Percentiles rank a stretch among this genome's conserved stretches.
These are phyloP conservation scores for Melipona bicolor DNA, from an alignment of 2,888 invertebrate species.

Conservation along the genomic window DNA sequence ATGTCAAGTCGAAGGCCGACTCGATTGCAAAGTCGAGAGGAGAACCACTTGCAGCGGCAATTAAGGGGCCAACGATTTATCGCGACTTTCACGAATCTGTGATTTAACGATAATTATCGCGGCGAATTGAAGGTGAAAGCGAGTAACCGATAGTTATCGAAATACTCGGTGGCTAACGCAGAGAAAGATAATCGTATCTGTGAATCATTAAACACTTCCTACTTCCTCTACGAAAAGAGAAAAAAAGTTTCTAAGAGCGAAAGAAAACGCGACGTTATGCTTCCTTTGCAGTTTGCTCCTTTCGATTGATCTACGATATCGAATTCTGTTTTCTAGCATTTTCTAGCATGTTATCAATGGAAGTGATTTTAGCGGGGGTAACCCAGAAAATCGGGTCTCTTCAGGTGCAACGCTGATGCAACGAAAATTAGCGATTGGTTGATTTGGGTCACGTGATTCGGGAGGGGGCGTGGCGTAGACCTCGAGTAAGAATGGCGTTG, in stretches of 20 bases:
- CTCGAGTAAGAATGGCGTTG: too few species aligned
- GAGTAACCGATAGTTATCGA: conserved; percentile 41
- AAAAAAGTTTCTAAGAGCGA: neutral
- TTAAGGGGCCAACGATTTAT: conserved; percentile 17
- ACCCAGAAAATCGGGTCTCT: too few species aligned
- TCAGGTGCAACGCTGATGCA: too few species aligned
- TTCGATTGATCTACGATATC: neutral
- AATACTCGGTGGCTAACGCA: neutral
- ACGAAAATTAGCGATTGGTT: too few species aligned
- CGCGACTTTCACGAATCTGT: conserved; percentile 42
- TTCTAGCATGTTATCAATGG: too few species aligned
- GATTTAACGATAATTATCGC: conserved; percentile 48
- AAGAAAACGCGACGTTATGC: neutral
- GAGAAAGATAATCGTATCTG: neutral
- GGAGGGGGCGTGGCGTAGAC: too few species aligned
- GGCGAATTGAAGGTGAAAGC: conserved; percentile 55
- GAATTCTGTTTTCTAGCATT: neutral
- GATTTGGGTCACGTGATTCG: too few species aligned
- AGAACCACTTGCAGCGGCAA: neutral
- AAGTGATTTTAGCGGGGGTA: too few species aligned
- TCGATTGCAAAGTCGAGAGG: neutral
- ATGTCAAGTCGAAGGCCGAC: neutral
- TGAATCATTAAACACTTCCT: conserved; percentile 10
- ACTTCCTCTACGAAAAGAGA: neutral
- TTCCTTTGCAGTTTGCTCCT: neutral